Conservation (phyloP, 1,140 invertebrate genomes). For the Wasmannia auropunctata region DNA sequence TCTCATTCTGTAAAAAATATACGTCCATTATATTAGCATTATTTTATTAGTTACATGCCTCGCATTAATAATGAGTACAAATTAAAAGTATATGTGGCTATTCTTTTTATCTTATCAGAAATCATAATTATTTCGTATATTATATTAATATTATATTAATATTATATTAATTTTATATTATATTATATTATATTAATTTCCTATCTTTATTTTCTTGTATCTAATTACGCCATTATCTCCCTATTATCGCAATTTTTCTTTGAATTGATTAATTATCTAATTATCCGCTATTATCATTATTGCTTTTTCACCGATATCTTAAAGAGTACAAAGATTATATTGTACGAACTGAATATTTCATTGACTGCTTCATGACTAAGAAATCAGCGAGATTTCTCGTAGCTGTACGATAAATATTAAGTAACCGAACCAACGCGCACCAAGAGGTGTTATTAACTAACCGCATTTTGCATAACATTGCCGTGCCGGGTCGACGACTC, state of each 20-base stretch:
- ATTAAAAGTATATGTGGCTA: background rate
- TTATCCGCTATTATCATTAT: background rate
- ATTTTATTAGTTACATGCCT: background rate
- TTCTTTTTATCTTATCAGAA: background rate
- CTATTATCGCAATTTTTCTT: constrained; percentile 14
- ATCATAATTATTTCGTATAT: background rate
- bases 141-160: too few relatives aligned
- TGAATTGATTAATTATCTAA: background rate
- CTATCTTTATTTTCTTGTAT: background rate
- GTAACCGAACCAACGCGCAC: constrained; percentile 47
- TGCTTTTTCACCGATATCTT: background rate
- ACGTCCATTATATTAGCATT: background rate
- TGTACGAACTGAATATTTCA: background rate
- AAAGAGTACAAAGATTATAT: background rate
- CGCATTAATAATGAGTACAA: background rate
- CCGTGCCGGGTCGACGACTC: constrained; percentile 41
- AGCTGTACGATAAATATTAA: constrained; percentile 53
- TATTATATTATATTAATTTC: constrained; percentile 18
- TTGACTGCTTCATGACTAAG: background rate
- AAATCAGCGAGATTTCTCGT: constrained; percentile 37
- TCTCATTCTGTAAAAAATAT: background rate
- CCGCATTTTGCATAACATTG: constrained; percentile 65
- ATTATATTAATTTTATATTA: too few relatives aligned
- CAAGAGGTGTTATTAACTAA: constrained; percentile 56
- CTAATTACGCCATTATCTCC: background rate